These are phyloP conservation scores for Norana najaformis DNA, from an alignment of 2,888 invertebrate genomes.

Conservation along the genomic window DNA sequence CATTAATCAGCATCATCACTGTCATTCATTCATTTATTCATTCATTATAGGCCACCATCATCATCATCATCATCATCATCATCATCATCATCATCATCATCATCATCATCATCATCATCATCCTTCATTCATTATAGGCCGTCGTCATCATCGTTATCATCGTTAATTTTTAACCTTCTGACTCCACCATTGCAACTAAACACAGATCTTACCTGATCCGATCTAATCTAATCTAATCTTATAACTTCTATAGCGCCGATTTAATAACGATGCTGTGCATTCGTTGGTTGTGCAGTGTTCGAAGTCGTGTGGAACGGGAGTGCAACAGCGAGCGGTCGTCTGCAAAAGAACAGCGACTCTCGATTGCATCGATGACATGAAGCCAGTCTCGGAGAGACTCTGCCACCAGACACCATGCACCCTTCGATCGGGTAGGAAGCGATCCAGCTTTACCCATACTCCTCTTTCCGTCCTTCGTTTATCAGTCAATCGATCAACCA, in stretches of 20 bases:
- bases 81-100: constrained; percentile 22
- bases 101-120: constrained; percentile 25
- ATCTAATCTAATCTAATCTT: neutral
- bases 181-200: neutral
- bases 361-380: constrained; percentile 16
- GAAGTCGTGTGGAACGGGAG: neutral
- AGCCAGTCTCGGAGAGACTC: neutral
- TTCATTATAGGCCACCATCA: no score
- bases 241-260: neutral
- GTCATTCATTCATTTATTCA: no score
- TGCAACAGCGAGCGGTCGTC: neutral
- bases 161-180: neutral
- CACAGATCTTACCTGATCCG: no score
- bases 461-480: neutral
- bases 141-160: neutral
- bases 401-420: neutral
- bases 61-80: constrained; percentile 25
- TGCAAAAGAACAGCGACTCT: neutral
- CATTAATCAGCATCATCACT: neutral
- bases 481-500: neutral
- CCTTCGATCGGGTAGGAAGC: neutral
- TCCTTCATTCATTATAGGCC: neutral
- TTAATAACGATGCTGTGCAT: neutral
- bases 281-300: constrained; percentile 18
- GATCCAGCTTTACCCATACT: neutral